Evolutionary conservation across 2,797 vertebrate species (phyloP).

Genomic region (Thaleichthys pacificus): DNA sequence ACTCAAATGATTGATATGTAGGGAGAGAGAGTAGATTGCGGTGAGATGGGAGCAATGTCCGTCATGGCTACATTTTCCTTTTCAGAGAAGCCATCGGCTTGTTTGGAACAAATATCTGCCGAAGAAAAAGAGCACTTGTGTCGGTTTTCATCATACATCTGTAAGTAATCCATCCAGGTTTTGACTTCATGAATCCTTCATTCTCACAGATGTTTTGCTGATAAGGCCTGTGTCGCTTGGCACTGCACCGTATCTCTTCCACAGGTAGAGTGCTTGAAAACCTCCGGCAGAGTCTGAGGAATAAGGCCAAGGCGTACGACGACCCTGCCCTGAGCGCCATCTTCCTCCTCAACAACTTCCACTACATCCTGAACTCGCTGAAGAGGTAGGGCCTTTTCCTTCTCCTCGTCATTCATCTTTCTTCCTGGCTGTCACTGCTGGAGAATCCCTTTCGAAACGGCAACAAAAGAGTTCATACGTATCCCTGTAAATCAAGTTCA

Average conservation of each 20-base stretch:
- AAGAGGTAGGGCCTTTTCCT: slow-evolving; percentile 76
- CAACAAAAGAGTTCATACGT: too few relatives aligned
- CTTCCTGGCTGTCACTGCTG: too few relatives aligned
- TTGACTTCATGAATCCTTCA: too few relatives aligned
- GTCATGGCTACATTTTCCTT: not conserved
- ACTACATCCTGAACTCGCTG: slow-evolving; percentile 88
- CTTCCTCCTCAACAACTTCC: slow-evolving; percentile 89
- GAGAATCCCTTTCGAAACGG: too few relatives aligned
- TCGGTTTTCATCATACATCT: slow-evolving; percentile 73
- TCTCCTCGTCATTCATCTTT: too few relatives aligned
- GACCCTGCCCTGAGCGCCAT: slow-evolving; percentile 83
- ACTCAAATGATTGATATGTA: not conserved
- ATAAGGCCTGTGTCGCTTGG: not conserved
- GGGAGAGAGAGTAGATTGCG: not conserved
- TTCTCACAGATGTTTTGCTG: not conserved
- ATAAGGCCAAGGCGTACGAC: slow-evolving; percentile 87
- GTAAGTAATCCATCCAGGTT: slow-evolving; percentile 68
- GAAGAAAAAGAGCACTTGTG: slow-evolving; percentile 48
- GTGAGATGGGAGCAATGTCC: not conserved
- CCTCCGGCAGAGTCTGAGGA: slow-evolving; percentile 83
- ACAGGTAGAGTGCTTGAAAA: slow-evolving; percentile 85
- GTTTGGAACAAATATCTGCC: slow-evolving; percentile 81
- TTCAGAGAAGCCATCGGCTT: slow-evolving; percentile 85
- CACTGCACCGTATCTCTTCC: not conserved
- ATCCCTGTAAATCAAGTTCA: not conserved